Evolutionary conservation across 53 echinoderm and acorn worm species (phyloP).

Genomic region (Antedon mediterranea): DNA sequence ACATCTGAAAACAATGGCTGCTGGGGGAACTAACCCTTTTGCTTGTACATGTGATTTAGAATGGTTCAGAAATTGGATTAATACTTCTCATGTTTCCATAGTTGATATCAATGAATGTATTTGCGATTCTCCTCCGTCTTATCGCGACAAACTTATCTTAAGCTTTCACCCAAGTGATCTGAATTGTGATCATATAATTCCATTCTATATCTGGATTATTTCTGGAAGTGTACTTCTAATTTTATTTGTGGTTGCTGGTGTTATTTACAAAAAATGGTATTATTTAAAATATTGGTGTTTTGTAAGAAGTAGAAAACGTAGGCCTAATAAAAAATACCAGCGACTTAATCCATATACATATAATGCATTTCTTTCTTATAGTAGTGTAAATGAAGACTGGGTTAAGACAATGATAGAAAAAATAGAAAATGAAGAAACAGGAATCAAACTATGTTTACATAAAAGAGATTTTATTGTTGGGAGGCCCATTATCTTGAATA

Average conservation of each 20-base stretch:
- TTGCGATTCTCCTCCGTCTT: slow-evolving; percentile 55
- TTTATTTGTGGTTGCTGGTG: slow-evolving; percentile 1
- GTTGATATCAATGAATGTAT: slow-evolving; percentile 17
- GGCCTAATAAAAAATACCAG: too few relatives aligned
- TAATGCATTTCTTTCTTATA: slow-evolving; percentile 74
- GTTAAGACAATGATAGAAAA: slow-evolving; percentile 4
- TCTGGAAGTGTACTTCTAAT: slow-evolving; percentile 10
- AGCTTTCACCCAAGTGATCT: slow-evolving; percentile 35
- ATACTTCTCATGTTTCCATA: slow-evolving; percentile 31
- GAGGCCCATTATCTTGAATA: slow-evolving; percentile 47
- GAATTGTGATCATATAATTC: slow-evolving; percentile 44
- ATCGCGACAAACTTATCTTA: slow-evolving; percentile 22
- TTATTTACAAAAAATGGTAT: slow-evolving; percentile 17
- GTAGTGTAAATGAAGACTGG: slow-evolving; percentile 55
- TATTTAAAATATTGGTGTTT: slow-evolving; percentile 29
- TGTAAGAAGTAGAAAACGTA: too few relatives aligned
- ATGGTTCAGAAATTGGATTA: slow-evolving; percentile 84
- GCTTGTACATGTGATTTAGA: slow-evolving; percentile 66
- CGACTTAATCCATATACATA: slow-evolving; percentile 20
- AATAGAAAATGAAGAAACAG: slow-evolving; percentile 1
- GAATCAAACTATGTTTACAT: slow-evolving; percentile 45
- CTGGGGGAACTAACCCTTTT: slow-evolving; percentile 44
- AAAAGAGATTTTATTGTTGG: slow-evolving; percentile 53
- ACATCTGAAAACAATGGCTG: slow-evolving; percentile 29
- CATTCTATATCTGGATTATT: slow-evolving; percentile 27